Evolutionary conservation across 2,797 vertebrate species (phyloP), one percentile per base, ranked within the genome.

Genomic region (Dermochelys coriacea): DNA sequence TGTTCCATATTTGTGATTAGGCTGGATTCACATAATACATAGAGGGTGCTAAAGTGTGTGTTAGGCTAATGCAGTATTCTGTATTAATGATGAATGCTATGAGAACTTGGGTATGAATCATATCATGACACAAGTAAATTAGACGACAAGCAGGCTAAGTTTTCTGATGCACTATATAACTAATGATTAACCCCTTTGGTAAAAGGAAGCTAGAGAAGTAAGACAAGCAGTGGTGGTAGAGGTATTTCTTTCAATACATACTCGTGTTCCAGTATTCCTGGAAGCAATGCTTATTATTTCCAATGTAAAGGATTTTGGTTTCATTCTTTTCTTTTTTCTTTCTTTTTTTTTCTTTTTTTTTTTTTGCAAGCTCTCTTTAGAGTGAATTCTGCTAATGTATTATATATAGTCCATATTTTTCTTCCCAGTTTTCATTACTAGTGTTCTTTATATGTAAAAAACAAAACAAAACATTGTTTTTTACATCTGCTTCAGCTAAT

Each of bases 171-270:
- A 34, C 80, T 50, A 29, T 85, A 27, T 78, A 15, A 68, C 82
- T 87, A 94, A 95, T 96, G 16, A 96, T 96, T 97, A 96, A 97
- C 92, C 91, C 83, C 18, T 82, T 85, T 85, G 78, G 49, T 75
- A 78, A 64, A 90, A 87, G 51, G 27, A 49, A 11, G 50, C 25
- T 82, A 41, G 87, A 95, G 95, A 25, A 49, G 57, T 0, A 0
- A 8, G 29, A 78, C 47, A 90, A 49, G 74, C 50, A 80, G 34
- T 61, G 23, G 19, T 18, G 54, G 14, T 1, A 2, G 29, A 71
- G 27, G 80, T 34, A 19, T 45, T 80, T 75, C 59, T 16, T 55
- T 89, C 49, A 52, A n/a, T n/a, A 21, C 34, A 19, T 71, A 49
- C 18, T 77, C 21, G 25, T 83, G n/a, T 34, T 5, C 25, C 14